Evolutionary conservation across 2,113 vertebrate genomes (phyloP).

Genomic region (Hemiprocne comata): DNA sequence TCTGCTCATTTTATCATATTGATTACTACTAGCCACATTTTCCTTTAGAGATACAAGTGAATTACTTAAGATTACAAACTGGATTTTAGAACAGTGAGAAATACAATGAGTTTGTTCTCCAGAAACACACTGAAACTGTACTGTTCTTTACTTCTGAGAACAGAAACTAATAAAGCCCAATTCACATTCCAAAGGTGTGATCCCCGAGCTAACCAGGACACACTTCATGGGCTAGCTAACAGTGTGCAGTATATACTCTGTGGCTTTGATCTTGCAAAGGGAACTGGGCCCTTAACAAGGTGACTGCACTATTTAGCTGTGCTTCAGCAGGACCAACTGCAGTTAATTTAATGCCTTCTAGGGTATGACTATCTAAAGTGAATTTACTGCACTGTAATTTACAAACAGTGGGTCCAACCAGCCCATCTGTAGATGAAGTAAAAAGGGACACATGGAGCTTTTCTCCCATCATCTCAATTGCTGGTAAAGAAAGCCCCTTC

Average conservation of each 20-base stretch:
- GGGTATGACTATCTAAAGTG: neutral
- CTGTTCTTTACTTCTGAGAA: neutral
- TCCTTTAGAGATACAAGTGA: neutral
- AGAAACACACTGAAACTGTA: neutral
- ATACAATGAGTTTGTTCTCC: neutral
- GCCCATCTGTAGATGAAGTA: neutral
- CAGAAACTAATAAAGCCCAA: neutral
- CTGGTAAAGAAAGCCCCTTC: neutral
- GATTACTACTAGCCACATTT: neutral
- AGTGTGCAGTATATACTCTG: accelerated
- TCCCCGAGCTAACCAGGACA: neutral
- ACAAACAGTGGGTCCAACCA: neutral
- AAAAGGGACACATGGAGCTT: neutral
- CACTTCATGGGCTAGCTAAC: neutral
- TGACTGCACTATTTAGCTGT: accelerated
- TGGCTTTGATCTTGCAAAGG: neutral
- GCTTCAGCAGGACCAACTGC: neutral
- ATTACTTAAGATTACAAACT: neutral
- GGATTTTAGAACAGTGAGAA: neutral
- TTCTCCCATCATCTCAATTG: neutral
- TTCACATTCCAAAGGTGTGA: neutral
- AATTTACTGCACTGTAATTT: neutral
- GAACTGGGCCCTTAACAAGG: neutral
- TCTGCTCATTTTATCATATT: neutral
- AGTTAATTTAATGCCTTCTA: neutral